Evolutionary conservation across 2,797 vertebrate genomes (phyloP), one percentile per base, ranked within the genome.

Genomic region (Onychomys arenicola): DNA sequence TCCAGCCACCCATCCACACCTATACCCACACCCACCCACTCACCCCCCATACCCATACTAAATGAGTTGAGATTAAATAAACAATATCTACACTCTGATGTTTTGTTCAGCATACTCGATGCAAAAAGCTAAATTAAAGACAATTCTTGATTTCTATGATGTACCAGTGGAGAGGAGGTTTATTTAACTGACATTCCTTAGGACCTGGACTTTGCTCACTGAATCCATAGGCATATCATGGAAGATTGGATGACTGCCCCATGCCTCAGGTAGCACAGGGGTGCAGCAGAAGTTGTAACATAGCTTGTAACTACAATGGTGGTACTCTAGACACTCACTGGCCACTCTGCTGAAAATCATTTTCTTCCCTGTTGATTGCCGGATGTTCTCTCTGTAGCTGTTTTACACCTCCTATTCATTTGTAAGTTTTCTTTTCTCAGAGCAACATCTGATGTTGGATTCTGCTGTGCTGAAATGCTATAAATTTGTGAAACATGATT

Each of bases 381-480:
- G 34, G 59, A 83, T n/a, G 4, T 95, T 57, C 11, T 81, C n/a
- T 49, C 12, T 77, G 34, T 6, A 65, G 93, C 40, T 61, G 4
- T 67, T 94, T 96, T 40, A 34, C 82, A 86, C 73, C 34, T 84
- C 61, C 21, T 27, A 93, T 91, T 94, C 61, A 88, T 96, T 93
- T 80, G 63, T 9, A 40, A 90, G 32, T 59, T 94, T 89, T 95
- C 29, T 63, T 94, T 90, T 89, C 46, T 87, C 46, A 69, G n/a
- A 90, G 67, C 9, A 93, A 76, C 46, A 59, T 95, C 87, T 21
- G 57, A 0, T 84, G 9, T 40, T 88, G 49, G 84, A 76, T 83
- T 92, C 52, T 88, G 23, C 76, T 90, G 10, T 96, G 73, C 21
- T 55, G 0, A 82, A 91, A 57, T 83, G 37, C 57, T 90, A 16